Base-by-base conservation (phyloP, 2,888 invertebrate genomes). In the Anoplius nigerrimus region DNA sequence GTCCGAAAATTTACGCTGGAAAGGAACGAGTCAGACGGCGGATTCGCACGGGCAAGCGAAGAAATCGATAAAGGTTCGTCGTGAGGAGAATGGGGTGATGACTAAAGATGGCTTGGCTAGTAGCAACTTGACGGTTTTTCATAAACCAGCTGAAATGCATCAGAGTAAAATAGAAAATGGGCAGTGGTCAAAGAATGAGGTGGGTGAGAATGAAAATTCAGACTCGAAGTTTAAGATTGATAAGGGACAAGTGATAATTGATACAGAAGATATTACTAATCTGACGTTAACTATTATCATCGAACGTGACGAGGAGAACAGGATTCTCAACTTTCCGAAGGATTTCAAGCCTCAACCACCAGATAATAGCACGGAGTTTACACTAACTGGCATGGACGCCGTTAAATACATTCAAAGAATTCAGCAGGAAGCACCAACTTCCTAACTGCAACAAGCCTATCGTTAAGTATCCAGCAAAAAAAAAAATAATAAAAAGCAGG, bases 361-460 rank as follows among this genome's bases (percentile, higher is more conserved):
- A 3, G 59, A 53, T 4, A 82, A 82, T 13, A 51, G 57, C 27
- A 81, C 81, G 43, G 75, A 78, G 46, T 80, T 80, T 6, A 73
- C 72, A 21, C 62, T 82, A 3, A 27, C 58, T 8, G 84, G 84
- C n/a, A 81, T 78, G 73, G 81, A 83, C 16, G 82, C 82, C 1
- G 68, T 82, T 18, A 82, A 72, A 24, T 82, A 79, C 24, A 74
- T 82, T 55, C 74, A 77, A 54, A 75, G 57, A 56, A 80, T 83
- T 57, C 76, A 82, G 61, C 75, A 77, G 11, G 74, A 80, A 57
- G 70, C 15, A 3, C 2, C 2, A 11, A 15, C n/a, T 3, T 8
- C 54, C 1, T 8, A 21, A 18, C 20, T 0, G 15, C 20, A 18
- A 15, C 21, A 52, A 1, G 11, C 6, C 13, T 52, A 18, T 22